Conservation (phyloP, 2,797 vertebrate genomes). For the Lepilemur ruficaudatus region DNA sequence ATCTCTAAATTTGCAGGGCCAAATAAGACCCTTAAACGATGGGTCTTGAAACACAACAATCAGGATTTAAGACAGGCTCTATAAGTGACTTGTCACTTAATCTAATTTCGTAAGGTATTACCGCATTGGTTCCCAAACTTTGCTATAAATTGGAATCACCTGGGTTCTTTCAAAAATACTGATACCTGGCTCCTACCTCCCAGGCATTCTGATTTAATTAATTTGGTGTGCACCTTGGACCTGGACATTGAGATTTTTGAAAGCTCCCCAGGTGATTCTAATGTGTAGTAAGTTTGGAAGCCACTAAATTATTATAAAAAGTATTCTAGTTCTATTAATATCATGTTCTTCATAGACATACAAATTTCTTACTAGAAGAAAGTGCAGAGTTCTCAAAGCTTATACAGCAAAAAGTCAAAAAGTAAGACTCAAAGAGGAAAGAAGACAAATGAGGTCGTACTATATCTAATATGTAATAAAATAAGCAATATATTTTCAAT, state of each 20-base stretch:
- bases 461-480: background rate
- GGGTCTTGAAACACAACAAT: background rate
- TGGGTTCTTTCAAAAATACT: background rate
- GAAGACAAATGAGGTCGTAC: background rate
- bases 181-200: background rate
- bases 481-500: constrained; percentile 3
- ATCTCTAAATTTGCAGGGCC: background rate
- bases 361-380: background rate
- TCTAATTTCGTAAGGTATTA: background rate
- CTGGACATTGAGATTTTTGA: background rate
- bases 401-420: constrained; percentile 13
- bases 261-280: background rate
- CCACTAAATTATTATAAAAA: constrained; percentile 10
- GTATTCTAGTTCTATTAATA: background rate
- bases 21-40: background rate
- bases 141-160: background rate
- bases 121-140: background rate
- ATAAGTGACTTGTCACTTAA: background rate
- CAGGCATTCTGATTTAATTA: constrained; percentile 28
- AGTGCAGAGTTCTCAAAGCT: constrained; percentile 9
- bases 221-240: background rate
- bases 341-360: background rate
- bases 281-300: background rate
- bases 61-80: background rate
- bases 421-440: background rate